Evolutionary conservation across 2,797 vertebrate genomes (phyloP), one percentile per base, ranked within the genome.

Genomic region (Tenualosa thibaudeaui): DNA sequence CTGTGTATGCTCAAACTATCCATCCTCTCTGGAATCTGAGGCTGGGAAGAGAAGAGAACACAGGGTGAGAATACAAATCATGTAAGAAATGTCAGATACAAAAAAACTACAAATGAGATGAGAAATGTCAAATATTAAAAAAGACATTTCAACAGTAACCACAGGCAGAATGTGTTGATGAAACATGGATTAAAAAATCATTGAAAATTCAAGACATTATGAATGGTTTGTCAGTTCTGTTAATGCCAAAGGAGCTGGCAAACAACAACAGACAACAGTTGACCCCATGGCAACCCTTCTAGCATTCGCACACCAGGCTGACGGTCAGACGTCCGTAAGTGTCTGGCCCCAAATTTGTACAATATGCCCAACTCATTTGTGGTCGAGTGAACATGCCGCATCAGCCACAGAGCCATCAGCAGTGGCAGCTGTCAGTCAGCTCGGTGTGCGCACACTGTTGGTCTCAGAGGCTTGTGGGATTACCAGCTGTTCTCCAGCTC

Each of bases 11-110:
- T 87, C 81, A 95, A 90, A 92, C 91, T 93, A 82, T 96, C 90
- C 1, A 93, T 95, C 90, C 91, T 91, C 91, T 96, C 96, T 24
- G 96, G 96, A 86, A 96, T 96, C 91, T 96, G 96, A 87, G 96
- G 96, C 96, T 96, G 71, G 17, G 6, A 78, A 2, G 5, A 43
- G 40, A 83, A 50, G 40, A 62, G 31, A 19, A 31, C 5, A 10
- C 12, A 46, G 81, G 53, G 6, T 49, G 40, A 89, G 60, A 87
- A 81, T 81, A 81, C 8, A 37, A 92, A 65, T 89, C 24, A 60
- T 86, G 81, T 89, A 85, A 0, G 0, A 3, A 71, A 0, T 2
- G 0, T 19, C 91, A 81, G 68, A 78, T 37, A 81, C 85, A 51
- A 12, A 87, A 86, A 84, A 37, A 53, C 56, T 81, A 81, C 8